Evolutionary conservation across 1,140 invertebrate species (phyloP).

Genomic region (Telenomus remus): DNA sequence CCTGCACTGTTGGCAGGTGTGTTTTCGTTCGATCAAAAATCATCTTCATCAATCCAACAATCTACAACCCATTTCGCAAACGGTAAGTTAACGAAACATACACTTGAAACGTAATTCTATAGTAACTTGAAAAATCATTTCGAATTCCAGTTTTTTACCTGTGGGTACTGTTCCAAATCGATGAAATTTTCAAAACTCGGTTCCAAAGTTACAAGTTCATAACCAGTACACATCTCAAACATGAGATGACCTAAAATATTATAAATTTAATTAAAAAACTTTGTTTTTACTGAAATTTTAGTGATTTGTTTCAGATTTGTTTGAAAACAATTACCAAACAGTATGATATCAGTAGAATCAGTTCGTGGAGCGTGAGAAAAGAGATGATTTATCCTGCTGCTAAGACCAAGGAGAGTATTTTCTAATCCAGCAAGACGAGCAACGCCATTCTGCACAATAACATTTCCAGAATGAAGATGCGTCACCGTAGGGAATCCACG

Average conservation of each 20-base stretch:
- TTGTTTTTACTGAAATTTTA: too few species aligned
- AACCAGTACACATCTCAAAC: conserved; percentile 93
- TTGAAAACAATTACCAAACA: conserved; percentile 79
- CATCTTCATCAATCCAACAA: conserved; percentile 85
- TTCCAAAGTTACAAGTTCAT: conserved; percentile 84
- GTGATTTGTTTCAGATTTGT: background rate
- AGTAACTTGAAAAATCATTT: background rate
- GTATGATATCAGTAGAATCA: conserved; percentile 82
- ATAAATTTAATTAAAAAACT: too few species aligned
- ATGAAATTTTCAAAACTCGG: conserved; percentile 82
- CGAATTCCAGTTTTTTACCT: conserved; percentile 73
- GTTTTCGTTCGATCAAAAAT: conserved; percentile 84
- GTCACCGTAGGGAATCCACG: conserved; percentile 90
- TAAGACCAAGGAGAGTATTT: conserved; percentile 87
- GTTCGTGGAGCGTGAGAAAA: conserved; percentile 73
- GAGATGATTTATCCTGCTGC: conserved; percentile 80
- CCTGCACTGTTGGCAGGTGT: conserved; percentile 82
- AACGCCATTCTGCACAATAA: conserved; percentile 92
- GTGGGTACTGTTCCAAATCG: conserved; percentile 84
- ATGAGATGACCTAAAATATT: conserved; percentile 82
- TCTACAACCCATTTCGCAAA: conserved; percentile 72
- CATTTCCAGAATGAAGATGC: conserved; percentile 92
- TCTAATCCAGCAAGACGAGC: conserved; percentile 89
- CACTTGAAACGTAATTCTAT: too few species aligned
- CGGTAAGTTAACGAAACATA: background rate